Evolutionary conservation across 2,113 vertebrate genomes (phyloP).

Genomic region (Corydoras maculifer): DNA sequence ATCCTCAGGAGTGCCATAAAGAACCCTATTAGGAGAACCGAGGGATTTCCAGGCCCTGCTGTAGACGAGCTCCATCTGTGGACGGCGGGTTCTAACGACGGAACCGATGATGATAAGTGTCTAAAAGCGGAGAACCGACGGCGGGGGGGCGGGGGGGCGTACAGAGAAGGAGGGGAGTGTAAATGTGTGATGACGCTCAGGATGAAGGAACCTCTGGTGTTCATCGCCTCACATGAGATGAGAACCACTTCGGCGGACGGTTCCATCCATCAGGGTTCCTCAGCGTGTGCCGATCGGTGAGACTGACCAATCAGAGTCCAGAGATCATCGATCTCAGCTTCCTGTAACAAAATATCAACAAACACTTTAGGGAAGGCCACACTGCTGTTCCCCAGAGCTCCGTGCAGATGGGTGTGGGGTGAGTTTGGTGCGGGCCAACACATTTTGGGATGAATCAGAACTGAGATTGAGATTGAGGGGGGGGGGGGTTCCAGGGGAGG

Average conservation of each 20-base stretch:
- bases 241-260: conserved; percentile 1
- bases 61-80: not conserved
- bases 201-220: not conserved
- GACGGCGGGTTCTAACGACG: not conserved
- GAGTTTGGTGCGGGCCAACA: no score
- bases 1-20: no score
- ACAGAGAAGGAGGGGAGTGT: not conserved
- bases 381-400: no score
- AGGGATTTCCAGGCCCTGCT: not conserved
- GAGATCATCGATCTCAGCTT: no score
- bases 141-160: not conserved
- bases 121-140: not conserved
- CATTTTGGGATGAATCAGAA: no score
- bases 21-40: not conserved
- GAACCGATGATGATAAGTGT: not conserved
- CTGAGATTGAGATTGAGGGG: no score
- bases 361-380: no score
- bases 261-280: conserved; percentile 4
- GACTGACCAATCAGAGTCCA: not conserved
- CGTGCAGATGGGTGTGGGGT: no score
- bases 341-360: no score
- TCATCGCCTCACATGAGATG: conserved; percentile 3
- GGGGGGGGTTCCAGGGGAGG: conserved; percentile 1
- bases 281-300: not conserved
- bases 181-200: conserved; percentile 3